Conservation (phyloP, 2,797 vertebrate genomes). For the Pelochelys cantorii region DNA sequence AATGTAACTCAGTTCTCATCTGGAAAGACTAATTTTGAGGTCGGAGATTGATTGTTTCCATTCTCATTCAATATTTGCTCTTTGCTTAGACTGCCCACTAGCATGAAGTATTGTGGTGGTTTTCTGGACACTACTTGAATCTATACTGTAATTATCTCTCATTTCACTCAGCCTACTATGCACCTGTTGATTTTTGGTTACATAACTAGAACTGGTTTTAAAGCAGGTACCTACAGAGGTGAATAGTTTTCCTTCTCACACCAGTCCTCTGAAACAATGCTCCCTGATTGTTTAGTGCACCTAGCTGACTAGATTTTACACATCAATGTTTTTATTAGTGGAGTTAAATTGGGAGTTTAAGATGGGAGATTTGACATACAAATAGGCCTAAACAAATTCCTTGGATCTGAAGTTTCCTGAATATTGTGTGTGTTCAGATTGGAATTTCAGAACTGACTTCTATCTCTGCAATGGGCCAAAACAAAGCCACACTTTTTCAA, state of each 20-base stretch:
- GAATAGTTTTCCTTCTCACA: background rate
- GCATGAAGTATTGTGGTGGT: background rate
- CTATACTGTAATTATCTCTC: constrained; percentile 37
- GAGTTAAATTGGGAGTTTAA: constrained; percentile 7
- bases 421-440: background rate
- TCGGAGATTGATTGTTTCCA: constrained; percentile 8
- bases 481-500: background rate
- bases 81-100: constrained; percentile 1
- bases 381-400: background rate
- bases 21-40: background rate
- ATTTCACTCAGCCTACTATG: constrained; percentile 24
- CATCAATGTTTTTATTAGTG: background rate
- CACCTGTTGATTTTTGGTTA: background rate
- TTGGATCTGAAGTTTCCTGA: background rate
- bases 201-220: background rate
- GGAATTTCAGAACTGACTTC: background rate
- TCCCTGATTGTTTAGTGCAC: background rate
- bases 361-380: background rate
- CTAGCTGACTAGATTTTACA: background rate
- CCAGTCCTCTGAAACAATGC: background rate
- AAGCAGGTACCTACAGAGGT: constrained; percentile 13
- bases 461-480: background rate
- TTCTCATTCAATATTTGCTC: background rate
- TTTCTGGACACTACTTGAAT: background rate
- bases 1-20: background rate